phyloP scores from a whole-genome alignment of 2,888 invertebrate genomes.

The Marasmarcha lunaedactyla region DNA sequence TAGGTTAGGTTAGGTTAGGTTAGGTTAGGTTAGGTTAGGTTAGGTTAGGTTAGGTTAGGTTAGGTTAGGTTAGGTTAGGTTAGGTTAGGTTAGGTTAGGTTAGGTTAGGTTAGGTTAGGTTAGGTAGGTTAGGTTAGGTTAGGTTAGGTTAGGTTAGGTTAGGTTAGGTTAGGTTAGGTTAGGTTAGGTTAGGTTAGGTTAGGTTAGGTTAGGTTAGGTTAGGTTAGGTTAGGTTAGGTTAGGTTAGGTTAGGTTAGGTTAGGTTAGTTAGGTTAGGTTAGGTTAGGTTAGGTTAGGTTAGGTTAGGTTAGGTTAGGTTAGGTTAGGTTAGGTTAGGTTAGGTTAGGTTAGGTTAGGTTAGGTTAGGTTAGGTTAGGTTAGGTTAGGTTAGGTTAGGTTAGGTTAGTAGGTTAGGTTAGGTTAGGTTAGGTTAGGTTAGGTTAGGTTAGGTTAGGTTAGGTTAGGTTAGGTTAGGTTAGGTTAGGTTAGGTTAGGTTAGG shows the following conservation, averaged over 20 bases:
- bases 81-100: constrained; percentile 20
- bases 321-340: constrained; percentile 13
- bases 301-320: constrained; percentile 12
- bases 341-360: constrained; percentile 9
- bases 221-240: constrained; percentile 16
- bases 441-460: constrained; percentile 11
- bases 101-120: constrained; percentile 21
- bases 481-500: constrained; percentile 9
- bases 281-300: constrained; percentile 10
- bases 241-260: constrained; percentile 15
- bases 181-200: constrained; percentile 18
- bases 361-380: constrained; percentile 6
- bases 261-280: constrained; percentile 13
- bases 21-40: constrained; percentile 13
- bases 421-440: constrained; percentile 13
- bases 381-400: constrained; percentile 10
- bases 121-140: too few relatives aligned
- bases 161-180: constrained; percentile 19
- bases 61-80: constrained; percentile 13
- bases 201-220: constrained; percentile 15
- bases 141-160: constrained; percentile 13
- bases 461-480: constrained; percentile 10
- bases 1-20: constrained; percentile 5
- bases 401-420: too few relatives aligned
- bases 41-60: constrained; percentile 15